Conservation (phyloP, 2,888 invertebrate genomes). For the Frankliniella intonsa region DNA sequence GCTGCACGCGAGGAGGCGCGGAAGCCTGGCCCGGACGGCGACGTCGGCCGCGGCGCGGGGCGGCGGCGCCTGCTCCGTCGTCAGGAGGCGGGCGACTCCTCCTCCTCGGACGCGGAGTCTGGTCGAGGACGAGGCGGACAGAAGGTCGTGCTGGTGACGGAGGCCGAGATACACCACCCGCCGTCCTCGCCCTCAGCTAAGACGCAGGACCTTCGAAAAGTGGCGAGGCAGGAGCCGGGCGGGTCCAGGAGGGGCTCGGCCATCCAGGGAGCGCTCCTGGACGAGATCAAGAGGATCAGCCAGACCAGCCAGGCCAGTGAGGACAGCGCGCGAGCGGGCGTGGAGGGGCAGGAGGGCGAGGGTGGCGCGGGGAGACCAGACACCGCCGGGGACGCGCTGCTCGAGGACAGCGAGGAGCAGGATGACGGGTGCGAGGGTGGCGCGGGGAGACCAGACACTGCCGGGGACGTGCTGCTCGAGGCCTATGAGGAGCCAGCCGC, state of each 20-base stretch:
- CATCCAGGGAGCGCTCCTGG: background rate
- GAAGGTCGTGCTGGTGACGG: background rate
- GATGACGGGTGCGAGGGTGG: background rate
- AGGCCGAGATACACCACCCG: conserved; percentile 5
- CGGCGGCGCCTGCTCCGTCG: background rate
- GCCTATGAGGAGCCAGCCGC: too few species aligned
- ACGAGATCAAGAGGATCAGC: background rate
- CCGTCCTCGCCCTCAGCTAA: background rate
- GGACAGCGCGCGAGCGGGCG: background rate
- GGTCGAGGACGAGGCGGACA: background rate
- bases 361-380: background rate
- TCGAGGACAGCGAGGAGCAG: background rate
- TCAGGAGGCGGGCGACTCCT: background rate
- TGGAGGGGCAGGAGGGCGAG: background rate
- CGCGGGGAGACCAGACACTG: background rate
- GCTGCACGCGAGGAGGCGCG: too few species aligned
- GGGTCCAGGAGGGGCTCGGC: background rate
- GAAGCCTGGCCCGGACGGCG: too few species aligned
- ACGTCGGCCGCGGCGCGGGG: background rate
- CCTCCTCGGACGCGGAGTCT: background rate
- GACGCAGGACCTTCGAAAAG: background rate
- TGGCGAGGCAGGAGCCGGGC: background rate
- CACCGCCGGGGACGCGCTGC: background rate
- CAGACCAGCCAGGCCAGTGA: too few species aligned
- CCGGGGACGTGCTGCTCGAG: too few species aligned